Evolutionary conservation across 2,113 vertebrate genomes (phyloP).

Genomic region (Galeopterus variegatus): DNA sequence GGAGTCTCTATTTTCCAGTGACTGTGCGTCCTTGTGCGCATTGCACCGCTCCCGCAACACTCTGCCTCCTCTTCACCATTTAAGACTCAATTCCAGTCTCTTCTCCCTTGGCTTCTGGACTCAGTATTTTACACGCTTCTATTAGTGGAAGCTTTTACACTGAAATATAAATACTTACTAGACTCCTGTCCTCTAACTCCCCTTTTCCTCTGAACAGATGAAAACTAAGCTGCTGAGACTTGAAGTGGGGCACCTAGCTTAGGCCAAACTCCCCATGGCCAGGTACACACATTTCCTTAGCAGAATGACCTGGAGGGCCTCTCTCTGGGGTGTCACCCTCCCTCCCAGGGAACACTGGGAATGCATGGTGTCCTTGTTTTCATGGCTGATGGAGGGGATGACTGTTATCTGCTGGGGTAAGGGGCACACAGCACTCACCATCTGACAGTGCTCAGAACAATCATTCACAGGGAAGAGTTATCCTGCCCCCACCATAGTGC

Average conservation of each 20-base stretch:
- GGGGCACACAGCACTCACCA: too few species aligned
- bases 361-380: background rate
- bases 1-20: background rate
- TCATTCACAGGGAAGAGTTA: background rate
- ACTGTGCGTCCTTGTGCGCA: fast-evolving
- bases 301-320: background rate
- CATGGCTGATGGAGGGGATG: too few species aligned
- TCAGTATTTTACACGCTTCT: background rate
- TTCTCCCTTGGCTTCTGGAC: background rate
- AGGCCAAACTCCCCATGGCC: too few species aligned
- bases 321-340: background rate
- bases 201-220: background rate
- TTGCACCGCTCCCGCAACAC: fast-evolving
- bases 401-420: background rate
- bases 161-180: background rate
- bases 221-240: background rate
- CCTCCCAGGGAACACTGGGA: background rate
- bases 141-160: background rate
- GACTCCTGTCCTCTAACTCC: too few species aligned
- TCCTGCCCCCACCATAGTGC: too few species aligned
- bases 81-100: background rate
- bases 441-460: fast-evolving
- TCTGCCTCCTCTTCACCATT: background rate
- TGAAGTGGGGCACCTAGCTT: background rate
- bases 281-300: background rate